Percentiles rank a stretch among this genome's conserved stretches.
Evolutionary conservation across 2,797 vertebrate species (phyloP).

Genomic region (Orientallactaga sibirica): DNA sequence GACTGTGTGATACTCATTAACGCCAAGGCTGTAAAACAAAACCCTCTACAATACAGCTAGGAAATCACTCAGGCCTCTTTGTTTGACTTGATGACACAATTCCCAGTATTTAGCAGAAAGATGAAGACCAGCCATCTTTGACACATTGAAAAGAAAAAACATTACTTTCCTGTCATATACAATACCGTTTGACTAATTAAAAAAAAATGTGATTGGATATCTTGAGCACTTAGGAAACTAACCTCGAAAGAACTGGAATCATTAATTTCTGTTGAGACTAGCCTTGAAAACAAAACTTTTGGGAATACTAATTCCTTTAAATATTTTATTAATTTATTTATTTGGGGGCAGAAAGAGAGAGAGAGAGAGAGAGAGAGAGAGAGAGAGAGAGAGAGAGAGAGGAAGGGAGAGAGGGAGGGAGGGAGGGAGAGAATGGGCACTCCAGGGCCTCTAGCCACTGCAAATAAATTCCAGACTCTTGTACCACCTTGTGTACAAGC

Average conservation of each 20-base stretch:
- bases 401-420: too few relatives aligned
- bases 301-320: too few relatives aligned
- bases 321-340: background rate
- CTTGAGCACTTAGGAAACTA: background rate
- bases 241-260: background rate
- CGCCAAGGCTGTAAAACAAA: background rate
- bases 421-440: too few relatives aligned
- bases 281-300: conserved; percentile 25
- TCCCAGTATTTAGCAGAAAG: background rate
- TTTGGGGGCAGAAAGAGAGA: too few relatives aligned
- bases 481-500: too few relatives aligned
- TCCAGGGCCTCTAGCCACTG: too few relatives aligned
- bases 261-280: conserved; percentile 22
- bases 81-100: background rate
- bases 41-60: background rate
- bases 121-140: background rate
- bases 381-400: too few relatives aligned
- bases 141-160: background rate
- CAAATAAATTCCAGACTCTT: too few relatives aligned
- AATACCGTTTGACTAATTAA: background rate
- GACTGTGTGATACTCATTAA: background rate
- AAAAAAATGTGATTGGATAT: background rate
- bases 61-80: background rate
- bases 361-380: too few relatives aligned
- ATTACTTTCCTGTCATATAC: background rate